Evolutionary conservation across 2,113 vertebrate genomes (phyloP).

Genomic region (Tauraco erythrolophus): DNA sequence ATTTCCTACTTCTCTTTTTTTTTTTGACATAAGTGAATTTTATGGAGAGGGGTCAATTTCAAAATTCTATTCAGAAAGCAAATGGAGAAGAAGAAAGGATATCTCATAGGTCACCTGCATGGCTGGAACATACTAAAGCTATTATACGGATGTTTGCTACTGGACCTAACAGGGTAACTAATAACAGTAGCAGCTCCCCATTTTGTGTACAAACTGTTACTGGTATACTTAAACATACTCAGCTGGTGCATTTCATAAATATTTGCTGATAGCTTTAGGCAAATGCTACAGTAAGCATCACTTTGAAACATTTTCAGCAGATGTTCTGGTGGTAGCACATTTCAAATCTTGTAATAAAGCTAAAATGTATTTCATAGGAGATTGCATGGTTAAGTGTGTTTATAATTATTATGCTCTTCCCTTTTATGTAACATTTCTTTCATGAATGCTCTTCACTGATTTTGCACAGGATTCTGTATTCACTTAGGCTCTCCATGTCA

Average conservation of each 20-base stretch:
- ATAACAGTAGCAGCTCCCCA: not conserved
- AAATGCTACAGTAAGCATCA: not conserved
- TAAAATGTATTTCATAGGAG: not conserved
- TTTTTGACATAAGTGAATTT: not conserved
- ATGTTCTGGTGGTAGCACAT: not conserved
- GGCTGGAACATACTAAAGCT: not conserved
- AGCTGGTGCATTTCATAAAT: not conserved
- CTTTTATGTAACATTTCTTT: not conserved
- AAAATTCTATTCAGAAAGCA: not conserved
- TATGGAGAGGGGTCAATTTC: not conserved
- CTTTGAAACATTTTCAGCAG: not conserved
- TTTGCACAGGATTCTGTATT: not conserved
- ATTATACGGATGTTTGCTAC: not conserved
- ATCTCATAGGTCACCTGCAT: not conserved
- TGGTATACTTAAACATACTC: not conserved
- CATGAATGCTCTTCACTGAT: not conserved
- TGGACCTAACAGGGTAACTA: not conserved
- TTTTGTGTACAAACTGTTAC: not conserved
- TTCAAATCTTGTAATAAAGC: not conserved
- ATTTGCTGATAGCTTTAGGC: constrained; percentile 21
- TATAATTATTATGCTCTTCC: not conserved
- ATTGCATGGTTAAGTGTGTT: not conserved
- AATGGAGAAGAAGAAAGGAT: not conserved
- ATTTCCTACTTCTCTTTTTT: not conserved
- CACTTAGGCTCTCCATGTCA: too few species aligned